These are phyloP conservation scores for Zosterops borbonicus DNA, from an alignment of 2,113 vertebrate genomes.

Conservation along the genomic window DNA sequence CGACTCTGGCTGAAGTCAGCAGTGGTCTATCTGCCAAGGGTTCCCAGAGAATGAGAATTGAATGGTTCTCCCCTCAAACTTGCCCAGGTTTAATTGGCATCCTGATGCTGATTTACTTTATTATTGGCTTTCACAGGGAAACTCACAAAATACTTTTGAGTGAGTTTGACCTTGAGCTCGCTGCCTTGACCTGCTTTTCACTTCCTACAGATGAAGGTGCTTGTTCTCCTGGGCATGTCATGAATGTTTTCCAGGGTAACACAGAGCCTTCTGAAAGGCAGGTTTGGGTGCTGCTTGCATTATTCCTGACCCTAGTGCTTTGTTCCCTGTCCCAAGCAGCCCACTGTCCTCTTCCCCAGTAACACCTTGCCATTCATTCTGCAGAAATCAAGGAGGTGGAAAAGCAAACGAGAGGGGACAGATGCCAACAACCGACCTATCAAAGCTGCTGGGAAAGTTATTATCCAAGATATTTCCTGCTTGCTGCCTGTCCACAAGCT, in stretches of 20 bases:
- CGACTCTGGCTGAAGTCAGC: neutral
- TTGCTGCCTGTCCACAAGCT: constrained; percentile 93
- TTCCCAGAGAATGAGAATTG: neutral
- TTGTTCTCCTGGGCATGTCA: constrained; percentile 68
- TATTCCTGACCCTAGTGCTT: constrained; percentile 48
- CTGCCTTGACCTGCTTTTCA: constrained; percentile 67
- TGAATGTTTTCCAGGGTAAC: constrained; percentile 43
- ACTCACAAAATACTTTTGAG: constrained; percentile 24
- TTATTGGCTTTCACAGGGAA: constrained; percentile 26
- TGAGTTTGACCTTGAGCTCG: constrained; percentile 63
- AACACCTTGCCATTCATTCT: neutral
- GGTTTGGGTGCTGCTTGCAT: constrained; percentile 58
- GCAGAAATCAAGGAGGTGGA: constrained; percentile 96
- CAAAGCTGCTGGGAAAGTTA: constrained; percentile 95
- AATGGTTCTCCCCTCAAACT: neutral
- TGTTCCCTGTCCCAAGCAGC: constrained; percentile 21
- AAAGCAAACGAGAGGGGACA: constrained; percentile 88
- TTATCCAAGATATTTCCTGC: constrained; percentile 94
- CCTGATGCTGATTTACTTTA: neutral
- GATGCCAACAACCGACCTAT: constrained; percentile 86
- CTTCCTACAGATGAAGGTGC: constrained; percentile 71
- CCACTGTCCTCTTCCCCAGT: neutral
- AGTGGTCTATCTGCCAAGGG: neutral
- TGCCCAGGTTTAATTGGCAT: constrained; percentile 19
- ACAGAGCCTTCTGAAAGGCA: constrained; percentile 65